These are phyloP conservation scores for Gavialis gangeticus DNA, from an alignment of 2,113 vertebrate species.

Conservation along the genomic window DNA sequence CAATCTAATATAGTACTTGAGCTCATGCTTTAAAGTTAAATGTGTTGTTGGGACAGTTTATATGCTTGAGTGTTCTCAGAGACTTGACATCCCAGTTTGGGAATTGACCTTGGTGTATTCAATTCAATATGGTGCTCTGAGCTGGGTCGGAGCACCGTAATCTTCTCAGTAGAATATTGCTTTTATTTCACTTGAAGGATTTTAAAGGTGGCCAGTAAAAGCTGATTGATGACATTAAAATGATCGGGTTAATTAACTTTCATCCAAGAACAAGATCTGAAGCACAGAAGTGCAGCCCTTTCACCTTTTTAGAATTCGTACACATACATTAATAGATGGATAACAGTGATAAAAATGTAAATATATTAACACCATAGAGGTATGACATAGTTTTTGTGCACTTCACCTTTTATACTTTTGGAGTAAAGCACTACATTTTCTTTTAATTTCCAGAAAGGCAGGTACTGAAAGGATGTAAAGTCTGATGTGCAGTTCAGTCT, in stretches of 20 bases:
- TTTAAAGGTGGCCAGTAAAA: background rate
- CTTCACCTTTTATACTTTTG: background rate
- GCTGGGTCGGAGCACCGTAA: background rate
- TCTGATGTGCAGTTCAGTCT: background rate
- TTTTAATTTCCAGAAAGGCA: background rate
- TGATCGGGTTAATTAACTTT: background rate
- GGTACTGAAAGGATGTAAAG: background rate
- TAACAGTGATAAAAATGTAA: background rate
- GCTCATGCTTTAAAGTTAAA: background rate
- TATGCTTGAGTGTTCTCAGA: background rate
- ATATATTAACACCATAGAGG: background rate
- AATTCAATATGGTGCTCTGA: background rate
- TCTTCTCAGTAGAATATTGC: background rate
- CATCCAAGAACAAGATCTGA: background rate
- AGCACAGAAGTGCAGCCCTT: background rate
- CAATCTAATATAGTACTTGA: background rate
- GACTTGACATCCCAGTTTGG: background rate
- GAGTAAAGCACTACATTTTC: background rate
- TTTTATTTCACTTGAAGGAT: background rate
- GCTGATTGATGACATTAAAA: accelerated
- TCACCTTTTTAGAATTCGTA: background rate
- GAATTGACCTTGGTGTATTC: background rate
- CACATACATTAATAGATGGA: background rate
- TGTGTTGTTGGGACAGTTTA: background rate
- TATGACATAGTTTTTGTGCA: background rate